A percentile compares a stretch with the other conserved stretches of the same genome.
Conservation (phyloP, 2,113 vertebrate genomes). For the Eleginops maclovinus region DNA sequence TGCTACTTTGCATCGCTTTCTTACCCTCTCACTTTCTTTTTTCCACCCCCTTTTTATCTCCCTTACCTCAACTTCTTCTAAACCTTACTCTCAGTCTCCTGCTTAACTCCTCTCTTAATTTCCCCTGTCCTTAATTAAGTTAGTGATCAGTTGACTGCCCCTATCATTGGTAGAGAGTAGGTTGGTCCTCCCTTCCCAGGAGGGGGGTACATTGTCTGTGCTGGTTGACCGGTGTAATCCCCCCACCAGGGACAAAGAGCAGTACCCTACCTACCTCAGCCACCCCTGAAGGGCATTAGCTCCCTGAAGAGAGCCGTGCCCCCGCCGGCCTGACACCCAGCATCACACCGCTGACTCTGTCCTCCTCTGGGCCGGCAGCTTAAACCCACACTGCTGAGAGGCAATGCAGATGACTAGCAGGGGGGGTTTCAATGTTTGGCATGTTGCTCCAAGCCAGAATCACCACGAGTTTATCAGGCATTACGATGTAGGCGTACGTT, state of each 20-base stretch:
- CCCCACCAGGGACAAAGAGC: constrained; percentile 81
- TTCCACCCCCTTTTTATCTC: constrained; percentile 37
- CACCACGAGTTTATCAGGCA: neutral
- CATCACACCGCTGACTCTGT: constrained; percentile 43
- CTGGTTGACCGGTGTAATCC: constrained; percentile 87
- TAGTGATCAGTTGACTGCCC: constrained; percentile 86
- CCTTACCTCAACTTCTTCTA: constrained; percentile 4
- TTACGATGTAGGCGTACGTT: neutral
- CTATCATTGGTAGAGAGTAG: constrained; percentile 79
- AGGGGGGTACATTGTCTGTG: constrained; percentile 86
- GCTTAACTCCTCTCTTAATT: constrained; percentile 38
- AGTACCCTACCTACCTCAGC: constrained; percentile 69
- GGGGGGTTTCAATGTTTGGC: neutral
- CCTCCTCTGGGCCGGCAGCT: constrained; percentile 27
- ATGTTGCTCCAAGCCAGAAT: neutral
- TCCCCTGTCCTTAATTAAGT: constrained; percentile 85
- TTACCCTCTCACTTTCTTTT: constrained; percentile 28
- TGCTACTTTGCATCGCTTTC: constrained; percentile 35
- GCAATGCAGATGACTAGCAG: constrained; percentile 11
- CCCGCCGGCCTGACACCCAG: constrained; percentile 44
- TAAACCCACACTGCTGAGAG: constrained; percentile 16
- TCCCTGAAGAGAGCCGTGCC: constrained; percentile 69
- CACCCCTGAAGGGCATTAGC: constrained; percentile 82
- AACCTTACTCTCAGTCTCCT: constrained; percentile 15
- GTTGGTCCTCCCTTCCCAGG: constrained; percentile 79